Base-by-base conservation (phyloP, 2,113 vertebrate species). In the Sylvia atricapilla region DNA sequence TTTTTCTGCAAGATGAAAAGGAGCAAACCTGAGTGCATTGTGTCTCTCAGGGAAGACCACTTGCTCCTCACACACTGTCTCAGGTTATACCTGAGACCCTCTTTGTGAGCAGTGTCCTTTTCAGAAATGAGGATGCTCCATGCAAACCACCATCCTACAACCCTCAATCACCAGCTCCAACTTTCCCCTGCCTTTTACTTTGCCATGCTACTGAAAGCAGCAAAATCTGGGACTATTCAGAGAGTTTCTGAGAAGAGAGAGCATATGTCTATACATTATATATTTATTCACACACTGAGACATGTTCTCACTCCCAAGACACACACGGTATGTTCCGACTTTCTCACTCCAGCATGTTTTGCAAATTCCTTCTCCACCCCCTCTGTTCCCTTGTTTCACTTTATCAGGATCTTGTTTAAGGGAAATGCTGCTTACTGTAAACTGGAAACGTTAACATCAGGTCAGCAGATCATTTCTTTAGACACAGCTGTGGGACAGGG, bases 331-430 rank as follows among this genome's bases (percentile, higher is more conserved):
- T 93, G 93, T 93, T 96, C 92, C 31, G 27, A 92, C 66, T 94
- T 96, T 97, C 93, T 89, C 95, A 96, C 93, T 97, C 95, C 92
- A 95, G 80, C 93, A 92, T 95, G 83, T 95, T 96, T 94, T 94
- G 94, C 94, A 96, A 97, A 96, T 94, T 90, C 76, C 87, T 77
- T 88, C 84, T 95, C 95, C 96, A 59, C 87, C 89, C 95, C 91
- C 96, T 84, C 92, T 59, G 68, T 88, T 90, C 77, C 85, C 95
- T 81, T 4, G 68, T 44, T 94, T 83, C 78, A 59, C 91, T 87
- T 91, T 63, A 94, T 83, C 89, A 69, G 88, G 20, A 94, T 89
- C 92, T 89, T 49, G 46, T 93, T 94, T 74, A 84, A 96, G 82
- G 85, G 67, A 94, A 95, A 93, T 21, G 82, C 69, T 80, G 82